Evolutionary conservation across 2,113 vertebrate genomes (phyloP).

Genomic region (Poicephalus gulielmi): DNA sequence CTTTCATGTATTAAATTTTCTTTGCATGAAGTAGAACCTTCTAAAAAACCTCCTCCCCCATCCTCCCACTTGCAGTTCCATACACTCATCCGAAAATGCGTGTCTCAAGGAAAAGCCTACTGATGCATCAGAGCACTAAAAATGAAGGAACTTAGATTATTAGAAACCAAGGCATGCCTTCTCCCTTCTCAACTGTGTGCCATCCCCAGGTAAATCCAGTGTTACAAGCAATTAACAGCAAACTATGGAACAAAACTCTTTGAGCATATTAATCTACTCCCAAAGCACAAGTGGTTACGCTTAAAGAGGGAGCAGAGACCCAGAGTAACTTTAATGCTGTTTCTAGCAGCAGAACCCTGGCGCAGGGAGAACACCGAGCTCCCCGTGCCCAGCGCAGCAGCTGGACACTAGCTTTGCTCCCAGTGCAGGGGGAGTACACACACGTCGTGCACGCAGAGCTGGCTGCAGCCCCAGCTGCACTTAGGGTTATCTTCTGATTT

Average conservation of each 20-base stretch:
- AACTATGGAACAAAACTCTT: not conserved
- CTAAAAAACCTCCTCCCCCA: not conserved
- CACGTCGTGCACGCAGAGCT: not conserved
- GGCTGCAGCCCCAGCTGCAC: not conserved
- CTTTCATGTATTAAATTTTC: not conserved
- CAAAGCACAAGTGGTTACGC: not conserved
- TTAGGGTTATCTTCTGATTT: not conserved
- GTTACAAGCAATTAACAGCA: not conserved
- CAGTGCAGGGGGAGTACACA: not conserved
- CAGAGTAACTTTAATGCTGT: not conserved
- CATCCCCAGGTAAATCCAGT: not conserved
- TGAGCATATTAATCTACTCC: not conserved
- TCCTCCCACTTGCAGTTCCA: not conserved
- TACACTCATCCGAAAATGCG: not conserved
- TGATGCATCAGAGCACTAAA: not conserved
- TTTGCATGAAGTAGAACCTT: not conserved
- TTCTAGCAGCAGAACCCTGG: not conserved
- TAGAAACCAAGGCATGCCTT: not conserved
- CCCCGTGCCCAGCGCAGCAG: not conserved
- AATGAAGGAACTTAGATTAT: not conserved
- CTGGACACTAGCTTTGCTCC: not conserved
- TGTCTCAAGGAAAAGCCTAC: not conserved
- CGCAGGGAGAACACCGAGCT: rapidly evolving
- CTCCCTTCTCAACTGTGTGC: not conserved
- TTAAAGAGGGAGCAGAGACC: not conserved